Conservation (phyloP, 1,140 invertebrate species). For the Drosophila sproati region DNA sequence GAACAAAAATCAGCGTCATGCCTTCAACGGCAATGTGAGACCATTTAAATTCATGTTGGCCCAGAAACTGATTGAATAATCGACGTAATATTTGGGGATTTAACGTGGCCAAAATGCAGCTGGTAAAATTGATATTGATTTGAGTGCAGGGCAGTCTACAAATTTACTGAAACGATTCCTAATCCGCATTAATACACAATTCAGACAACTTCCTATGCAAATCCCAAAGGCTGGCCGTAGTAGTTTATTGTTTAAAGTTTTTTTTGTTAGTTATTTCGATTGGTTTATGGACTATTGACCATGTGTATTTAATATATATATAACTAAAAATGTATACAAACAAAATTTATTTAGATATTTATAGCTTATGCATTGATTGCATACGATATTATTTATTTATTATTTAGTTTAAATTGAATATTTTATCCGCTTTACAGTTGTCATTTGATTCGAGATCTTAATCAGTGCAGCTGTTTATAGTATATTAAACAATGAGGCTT, state of each 20-base stretch:
- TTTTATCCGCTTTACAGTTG: no score
- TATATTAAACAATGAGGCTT: no score
- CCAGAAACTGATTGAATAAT: constrained; percentile 61
- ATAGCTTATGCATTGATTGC: no score
- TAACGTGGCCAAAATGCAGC: constrained; percentile 21
- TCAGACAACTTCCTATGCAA: not conserved
- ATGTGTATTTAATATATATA: no score
- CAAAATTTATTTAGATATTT: no score
- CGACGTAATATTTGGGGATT: constrained; percentile 34
- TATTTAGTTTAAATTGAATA: no score
- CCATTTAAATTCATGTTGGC: constrained; percentile 50
- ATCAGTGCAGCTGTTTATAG: no score
- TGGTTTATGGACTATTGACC: not conserved
- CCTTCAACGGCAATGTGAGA: constrained; percentile 6
- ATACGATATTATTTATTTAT: no score
- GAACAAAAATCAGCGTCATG: constrained; percentile 64
- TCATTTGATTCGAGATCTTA: no score
- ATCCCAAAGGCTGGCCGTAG: not conserved
- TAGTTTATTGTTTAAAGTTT: not conserved
- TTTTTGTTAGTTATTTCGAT: not conserved
- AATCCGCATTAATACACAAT: not conserved
- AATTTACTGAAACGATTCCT: not conserved
- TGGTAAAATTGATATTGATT: constrained; percentile 6
- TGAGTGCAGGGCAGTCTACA: not conserved
- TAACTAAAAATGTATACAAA: no score